Evolutionary conservation across 35 echinoderm and acorn worm genomes (phyloP).

Genomic region (Ophioderma brevispina): DNA sequence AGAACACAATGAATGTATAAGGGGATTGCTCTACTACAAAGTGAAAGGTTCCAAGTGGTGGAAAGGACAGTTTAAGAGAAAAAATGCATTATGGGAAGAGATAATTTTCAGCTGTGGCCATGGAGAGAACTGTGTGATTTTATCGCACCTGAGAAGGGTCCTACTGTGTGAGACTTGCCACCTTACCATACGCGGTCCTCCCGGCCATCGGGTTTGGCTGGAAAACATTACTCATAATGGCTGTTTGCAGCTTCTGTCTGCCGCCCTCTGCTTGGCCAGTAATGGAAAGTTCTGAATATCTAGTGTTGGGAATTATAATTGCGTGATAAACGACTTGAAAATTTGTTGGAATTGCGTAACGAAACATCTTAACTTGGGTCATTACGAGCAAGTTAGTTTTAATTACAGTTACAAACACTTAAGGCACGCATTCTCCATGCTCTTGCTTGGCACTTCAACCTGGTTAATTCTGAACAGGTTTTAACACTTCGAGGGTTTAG

Average conservation of each 20-base stretch:
- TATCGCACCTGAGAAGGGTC: background rate
- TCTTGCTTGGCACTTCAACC: no score
- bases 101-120: background rate
- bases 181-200: slow-evolving; percentile 92
- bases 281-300: slow-evolving; percentile 93
- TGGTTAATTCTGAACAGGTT: no score
- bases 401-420: no score
- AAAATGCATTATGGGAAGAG: background rate
- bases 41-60: background rate
- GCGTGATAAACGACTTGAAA: background rate
- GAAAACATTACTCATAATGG: slow-evolving; percentile 60
- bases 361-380: no score
- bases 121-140: background rate
- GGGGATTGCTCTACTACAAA: no score
- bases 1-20: no score
- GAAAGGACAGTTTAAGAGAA: background rate
- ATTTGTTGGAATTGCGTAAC: slow-evolving; percentile 24
- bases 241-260: slow-evolving; percentile 59
- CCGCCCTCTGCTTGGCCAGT: slow-evolving; percentile 91
- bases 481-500: no score
- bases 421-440: no score
- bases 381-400: no score
- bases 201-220: slow-evolving; percentile 88
- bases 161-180: background rate
- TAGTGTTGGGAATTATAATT: slow-evolving; percentile 61